Base-by-base conservation (phyloP, 2,797 vertebrate species). In the Alosa sapidissima region DNA sequence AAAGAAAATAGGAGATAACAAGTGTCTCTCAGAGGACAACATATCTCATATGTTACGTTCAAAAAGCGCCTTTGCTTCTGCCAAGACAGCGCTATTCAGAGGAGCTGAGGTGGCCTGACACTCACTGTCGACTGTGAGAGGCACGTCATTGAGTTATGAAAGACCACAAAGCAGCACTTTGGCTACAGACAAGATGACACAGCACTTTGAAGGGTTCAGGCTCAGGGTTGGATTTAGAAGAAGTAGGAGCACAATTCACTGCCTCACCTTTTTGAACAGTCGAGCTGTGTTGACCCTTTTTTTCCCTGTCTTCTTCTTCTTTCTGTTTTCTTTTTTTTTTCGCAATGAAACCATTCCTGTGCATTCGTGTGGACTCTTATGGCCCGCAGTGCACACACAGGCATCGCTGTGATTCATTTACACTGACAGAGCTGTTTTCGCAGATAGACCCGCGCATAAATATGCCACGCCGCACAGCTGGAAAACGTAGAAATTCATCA, bases 401-500 rank as follows among this genome's bases (percentile, higher is more conserved):
- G 81, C 83, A 83, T 82, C 82, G 90, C 88, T 84, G 91, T 91
- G 91, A 93, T 93, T 94, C 89, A 91, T 94, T 93, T 90, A 92
- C 91, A 94, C 89, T 91, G 93, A 93, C 93, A 92, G 92, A 92
- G 91, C 91, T 91, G 91, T 94, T 94, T 93, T 94, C 89, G 87
- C 89, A 90, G 87, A 93, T 90, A 93, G 89, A 89, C 86, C 88
- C 47, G 87, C 88, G 92, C 92, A 93, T 94, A 94, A 94, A 95
- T 94, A 95, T 94, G 93, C 91, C 92, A 91, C 84, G 87, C 90
- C 0, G 88, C 92, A 91, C 93, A 94, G 93, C 94, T 94, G 93
- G 93, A 95, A 93, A 93, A 94, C 90, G 91, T 91, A 93, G 93
- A 93, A 95, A 93, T 93, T 94, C 92, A 94, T 93, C 91, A 92